Percentiles rank a stretch among this genome's conserved stretches.
phyloP scores from a whole-genome alignment of 2,797 vertebrate genomes.

The Taeniopygia guttata region DNA sequence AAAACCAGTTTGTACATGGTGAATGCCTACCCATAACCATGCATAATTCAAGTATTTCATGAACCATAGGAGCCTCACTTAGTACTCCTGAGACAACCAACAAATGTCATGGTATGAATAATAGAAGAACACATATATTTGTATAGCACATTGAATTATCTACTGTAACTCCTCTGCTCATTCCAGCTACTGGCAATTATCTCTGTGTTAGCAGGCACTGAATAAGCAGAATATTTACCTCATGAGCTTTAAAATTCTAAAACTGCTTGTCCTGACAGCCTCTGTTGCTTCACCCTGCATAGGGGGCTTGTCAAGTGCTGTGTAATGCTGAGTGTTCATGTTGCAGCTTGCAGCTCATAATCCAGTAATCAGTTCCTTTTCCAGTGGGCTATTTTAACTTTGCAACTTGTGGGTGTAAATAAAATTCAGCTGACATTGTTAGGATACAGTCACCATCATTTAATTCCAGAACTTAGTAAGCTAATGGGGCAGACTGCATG shows the following conservation, averaged over 20 bases:
- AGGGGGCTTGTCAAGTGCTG: background rate
- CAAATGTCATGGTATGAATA: conserved; percentile 74
- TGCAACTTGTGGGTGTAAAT: background rate
- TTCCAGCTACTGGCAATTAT: conserved; percentile 35
- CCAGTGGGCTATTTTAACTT: background rate
- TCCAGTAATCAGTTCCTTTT: background rate
- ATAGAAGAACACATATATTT: conserved; percentile 62
- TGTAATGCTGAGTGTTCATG: background rate
- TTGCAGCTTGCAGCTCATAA: background rate
- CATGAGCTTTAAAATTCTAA: conserved; percentile 23
- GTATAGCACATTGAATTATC: conserved; percentile 39
- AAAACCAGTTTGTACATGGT: conserved; percentile 17
- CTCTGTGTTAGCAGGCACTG: conserved; percentile 6
- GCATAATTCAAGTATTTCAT: conserved; percentile 67
- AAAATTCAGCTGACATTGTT: background rate
- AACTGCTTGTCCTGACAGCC: background rate
- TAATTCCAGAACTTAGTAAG: background rate
- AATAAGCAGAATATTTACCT: conserved; percentile 40
- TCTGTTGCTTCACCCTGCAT: background rate
- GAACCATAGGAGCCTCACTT: conserved; percentile 55
- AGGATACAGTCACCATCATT: background rate
- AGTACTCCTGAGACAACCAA: conserved; percentile 59
- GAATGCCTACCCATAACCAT: conserved; percentile 53
- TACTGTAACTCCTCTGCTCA: conserved; percentile 33
- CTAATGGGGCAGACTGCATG: background rate